Percentiles rank a stretch among this genome's conserved stretches.
phyloP scores from a whole-genome alignment of 2,888 invertebrate genomes.

The Cataglyphis livida region DNA sequence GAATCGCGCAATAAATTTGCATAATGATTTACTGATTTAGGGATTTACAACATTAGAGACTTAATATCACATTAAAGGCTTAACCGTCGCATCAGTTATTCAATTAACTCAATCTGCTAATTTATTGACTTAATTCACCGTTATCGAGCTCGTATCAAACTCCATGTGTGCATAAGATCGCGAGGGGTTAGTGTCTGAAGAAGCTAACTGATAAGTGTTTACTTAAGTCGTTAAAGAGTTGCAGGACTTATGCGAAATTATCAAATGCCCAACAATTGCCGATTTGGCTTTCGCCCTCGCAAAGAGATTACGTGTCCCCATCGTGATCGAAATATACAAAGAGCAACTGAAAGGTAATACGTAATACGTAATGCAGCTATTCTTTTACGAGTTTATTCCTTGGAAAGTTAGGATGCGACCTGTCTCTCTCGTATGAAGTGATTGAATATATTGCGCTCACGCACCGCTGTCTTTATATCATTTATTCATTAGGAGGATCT shows the following conservation, averaged over 20 bases:
- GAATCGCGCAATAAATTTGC: background rate
- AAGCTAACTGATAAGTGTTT: constrained; percentile 48
- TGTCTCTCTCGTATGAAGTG: constrained; percentile 3
- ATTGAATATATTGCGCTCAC: constrained; percentile 29
- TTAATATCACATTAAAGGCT: too few species aligned
- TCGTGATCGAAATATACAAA: background rate
- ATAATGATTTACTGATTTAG: background rate
- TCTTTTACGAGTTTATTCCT: background rate
- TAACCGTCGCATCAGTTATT: constrained; percentile 28
- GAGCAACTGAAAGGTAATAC: background rate
- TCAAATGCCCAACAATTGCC: background rate
- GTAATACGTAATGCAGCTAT: background rate
- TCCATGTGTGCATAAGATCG: constrained; percentile 2
- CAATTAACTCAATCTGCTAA: constrained; percentile 52
- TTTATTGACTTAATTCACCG: constrained; percentile 54
- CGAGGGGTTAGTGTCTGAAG: constrained; percentile 37
- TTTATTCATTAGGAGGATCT: constrained; percentile 50
- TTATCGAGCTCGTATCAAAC: constrained; percentile 51
- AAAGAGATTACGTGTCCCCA: background rate
- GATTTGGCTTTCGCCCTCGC: background rate
- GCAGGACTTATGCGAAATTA: background rate
- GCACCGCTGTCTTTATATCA: constrained; percentile 36
- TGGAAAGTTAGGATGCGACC: background rate
- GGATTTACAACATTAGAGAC: background rate
- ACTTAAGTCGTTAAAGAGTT: background rate